Evolutionary conservation across 2,797 vertebrate species (phyloP).

Genomic region (Vireo griseus): DNA sequence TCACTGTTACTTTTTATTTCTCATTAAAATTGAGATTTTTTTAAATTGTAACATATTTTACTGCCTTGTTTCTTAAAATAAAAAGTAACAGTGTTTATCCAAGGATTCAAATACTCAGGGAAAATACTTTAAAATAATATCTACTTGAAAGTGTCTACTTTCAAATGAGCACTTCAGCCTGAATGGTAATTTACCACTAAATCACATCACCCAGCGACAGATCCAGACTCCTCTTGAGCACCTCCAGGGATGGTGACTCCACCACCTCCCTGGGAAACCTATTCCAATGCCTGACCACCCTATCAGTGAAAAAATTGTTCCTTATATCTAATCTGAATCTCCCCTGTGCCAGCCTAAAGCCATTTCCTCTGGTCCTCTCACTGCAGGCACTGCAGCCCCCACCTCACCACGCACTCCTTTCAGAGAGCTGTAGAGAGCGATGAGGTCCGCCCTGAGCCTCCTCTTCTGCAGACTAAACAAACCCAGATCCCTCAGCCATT

Average conservation of each 20-base stretch:
- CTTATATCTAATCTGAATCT: too few species aligned
- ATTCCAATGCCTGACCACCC: background rate
- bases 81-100: background rate
- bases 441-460: background rate
- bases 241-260: background rate
- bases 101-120: background rate
- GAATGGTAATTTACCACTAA: background rate
- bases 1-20: background rate
- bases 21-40: background rate
- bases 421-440: rapidly evolving
- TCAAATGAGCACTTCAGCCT: background rate
- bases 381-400: background rate
- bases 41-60: background rate
- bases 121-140: background rate
- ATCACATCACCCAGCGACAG: rapidly evolving
- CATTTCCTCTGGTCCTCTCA: background rate
- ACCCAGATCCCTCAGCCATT: background rate
- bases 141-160: background rate
- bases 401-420: background rate
- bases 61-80: background rate
- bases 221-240: background rate
- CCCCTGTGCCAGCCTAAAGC: background rate
- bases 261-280: background rate
- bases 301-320: too few species aligned
- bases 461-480: background rate